Percentiles rank a stretch among this genome's conserved stretches.
Evolutionary conservation across 2,797 vertebrate genomes (phyloP).

Genomic region (Astyanax mexicanus): DNA sequence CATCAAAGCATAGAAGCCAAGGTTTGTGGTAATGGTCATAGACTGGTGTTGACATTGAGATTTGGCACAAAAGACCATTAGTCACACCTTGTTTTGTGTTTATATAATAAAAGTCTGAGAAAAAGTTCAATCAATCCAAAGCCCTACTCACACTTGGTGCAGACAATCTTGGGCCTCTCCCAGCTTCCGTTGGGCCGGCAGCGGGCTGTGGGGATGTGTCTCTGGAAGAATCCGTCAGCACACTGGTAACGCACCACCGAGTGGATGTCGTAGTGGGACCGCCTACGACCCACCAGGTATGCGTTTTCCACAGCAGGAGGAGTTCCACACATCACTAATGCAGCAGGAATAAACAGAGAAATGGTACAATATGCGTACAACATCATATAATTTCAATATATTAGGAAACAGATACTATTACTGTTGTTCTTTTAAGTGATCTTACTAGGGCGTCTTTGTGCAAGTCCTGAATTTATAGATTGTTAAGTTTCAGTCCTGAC

Average conservation of each 20-base stretch:
- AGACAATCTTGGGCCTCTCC: conserved; percentile 92
- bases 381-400: too few species aligned
- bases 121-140: too few species aligned
- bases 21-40: too few species aligned
- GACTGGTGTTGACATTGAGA: too few species aligned
- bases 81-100: too few species aligned
- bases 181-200: conserved; percentile 91
- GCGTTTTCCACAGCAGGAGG: conserved; percentile 90
- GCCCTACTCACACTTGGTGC: conserved; percentile 89
- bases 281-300: conserved; percentile 84
- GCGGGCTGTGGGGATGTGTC: conserved; percentile 87
- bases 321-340: conserved; percentile 89
- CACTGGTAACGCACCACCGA: conserved; percentile 93
- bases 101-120: too few species aligned
- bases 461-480: too few species aligned
- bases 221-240: conserved; percentile 87
- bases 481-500: too few species aligned
- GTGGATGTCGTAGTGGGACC: conserved; percentile 91
- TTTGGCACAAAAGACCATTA: too few species aligned
- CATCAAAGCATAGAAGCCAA: too few species aligned
- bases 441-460: too few species aligned
- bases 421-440: neutral
- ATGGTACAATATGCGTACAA: neutral
- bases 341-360: neutral
- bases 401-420: too few species aligned